Evolutionary conservation across 2,888 invertebrate species (phyloP).

Genomic region (Rhingia rostrata): DNA sequence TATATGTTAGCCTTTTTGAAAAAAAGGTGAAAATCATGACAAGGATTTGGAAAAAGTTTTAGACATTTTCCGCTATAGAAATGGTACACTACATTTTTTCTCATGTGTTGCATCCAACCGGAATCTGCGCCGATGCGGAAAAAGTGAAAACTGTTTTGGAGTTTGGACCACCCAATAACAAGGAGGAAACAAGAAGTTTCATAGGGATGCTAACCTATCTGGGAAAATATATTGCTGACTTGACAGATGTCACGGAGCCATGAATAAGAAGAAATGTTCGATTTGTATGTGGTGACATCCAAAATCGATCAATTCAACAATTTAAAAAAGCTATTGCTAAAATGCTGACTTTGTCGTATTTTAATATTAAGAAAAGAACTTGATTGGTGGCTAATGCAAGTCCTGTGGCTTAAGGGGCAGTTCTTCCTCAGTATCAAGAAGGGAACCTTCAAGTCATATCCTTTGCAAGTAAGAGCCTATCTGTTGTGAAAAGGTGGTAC

Average conservation of each 20-base stretch:
- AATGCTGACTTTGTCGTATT: too few species aligned
- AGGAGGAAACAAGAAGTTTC: conserved; percentile 78
- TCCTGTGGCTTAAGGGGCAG: too few species aligned
- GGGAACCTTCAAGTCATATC: too few species aligned
- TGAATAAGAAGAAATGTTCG: conserved; percentile 77
- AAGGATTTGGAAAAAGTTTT: conserved; percentile 74
- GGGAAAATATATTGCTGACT: conserved; percentile 76
- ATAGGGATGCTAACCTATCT: conserved; percentile 79
- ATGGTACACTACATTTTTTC: conserved; percentile 77
- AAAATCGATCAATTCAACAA: too few species aligned
- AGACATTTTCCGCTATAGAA: conserved; percentile 70
- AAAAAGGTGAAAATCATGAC: conserved; percentile 77
- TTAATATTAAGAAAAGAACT: too few species aligned
- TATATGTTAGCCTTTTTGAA: conserved; percentile 76
- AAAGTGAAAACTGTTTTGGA: conserved; percentile 71
- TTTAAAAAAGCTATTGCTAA: too few species aligned
- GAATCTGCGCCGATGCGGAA: conserved; percentile 71
- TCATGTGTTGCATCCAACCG: conserved; percentile 74
- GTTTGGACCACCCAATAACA: conserved; percentile 75
- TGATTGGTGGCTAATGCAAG: too few species aligned
- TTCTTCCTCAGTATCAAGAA: too few species aligned
- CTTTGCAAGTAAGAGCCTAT: too few species aligned
- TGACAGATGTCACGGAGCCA: conserved; percentile 76
- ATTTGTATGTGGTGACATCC: too few species aligned
- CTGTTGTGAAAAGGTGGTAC: too few species aligned